phyloP scores from a whole-genome alignment of 2,888 invertebrate genomes.

The Myopa tessellatipennis region DNA sequence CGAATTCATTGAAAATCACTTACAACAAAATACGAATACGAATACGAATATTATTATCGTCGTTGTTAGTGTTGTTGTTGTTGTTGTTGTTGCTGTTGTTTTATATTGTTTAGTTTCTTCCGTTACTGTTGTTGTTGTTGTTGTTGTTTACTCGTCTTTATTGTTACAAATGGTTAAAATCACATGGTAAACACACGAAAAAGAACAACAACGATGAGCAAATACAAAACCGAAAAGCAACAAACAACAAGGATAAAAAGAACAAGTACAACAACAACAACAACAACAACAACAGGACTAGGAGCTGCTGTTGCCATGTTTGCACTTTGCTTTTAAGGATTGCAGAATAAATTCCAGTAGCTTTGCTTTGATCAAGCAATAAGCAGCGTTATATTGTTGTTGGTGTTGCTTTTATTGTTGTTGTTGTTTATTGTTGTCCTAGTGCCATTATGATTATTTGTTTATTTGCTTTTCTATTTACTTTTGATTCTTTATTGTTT shows the following conservation, averaged over 20 bases:
- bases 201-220: not conserved
- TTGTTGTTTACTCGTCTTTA: conserved; percentile 42
- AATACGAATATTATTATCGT: conserved; percentile 43
- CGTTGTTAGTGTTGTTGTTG: not conserved
- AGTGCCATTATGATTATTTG: conserved; percentile 58
- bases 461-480: conserved; percentile 42
- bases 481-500: conserved; percentile 22
- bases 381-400: conserved; percentile 58
- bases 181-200: conserved; percentile 50
- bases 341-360: conserved; percentile 53
- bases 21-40: conserved; percentile 54
- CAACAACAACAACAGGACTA: conserved; percentile 50
- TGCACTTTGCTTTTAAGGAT: conserved; percentile 61
- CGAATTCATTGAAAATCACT: conserved; percentile 61
- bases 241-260: conserved; percentile 19
- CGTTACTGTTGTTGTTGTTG: conserved; percentile 40
- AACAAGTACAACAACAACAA: conserved; percentile 50
- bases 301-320: conserved; percentile 51
- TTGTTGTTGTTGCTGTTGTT: conserved; percentile 40
- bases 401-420: conserved; percentile 57
- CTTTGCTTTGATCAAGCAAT: conserved; percentile 47
- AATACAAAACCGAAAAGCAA: not conserved
- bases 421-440: conserved; percentile 50
- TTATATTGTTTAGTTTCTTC: conserved; percentile 8
- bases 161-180: conserved; percentile 39